Percentiles rank a stretch among this genome's conserved stretches.
These are phyloP conservation scores for Plemyria rubiginata DNA, from an alignment of 2,888 invertebrate genomes.

Conservation along the genomic window DNA sequence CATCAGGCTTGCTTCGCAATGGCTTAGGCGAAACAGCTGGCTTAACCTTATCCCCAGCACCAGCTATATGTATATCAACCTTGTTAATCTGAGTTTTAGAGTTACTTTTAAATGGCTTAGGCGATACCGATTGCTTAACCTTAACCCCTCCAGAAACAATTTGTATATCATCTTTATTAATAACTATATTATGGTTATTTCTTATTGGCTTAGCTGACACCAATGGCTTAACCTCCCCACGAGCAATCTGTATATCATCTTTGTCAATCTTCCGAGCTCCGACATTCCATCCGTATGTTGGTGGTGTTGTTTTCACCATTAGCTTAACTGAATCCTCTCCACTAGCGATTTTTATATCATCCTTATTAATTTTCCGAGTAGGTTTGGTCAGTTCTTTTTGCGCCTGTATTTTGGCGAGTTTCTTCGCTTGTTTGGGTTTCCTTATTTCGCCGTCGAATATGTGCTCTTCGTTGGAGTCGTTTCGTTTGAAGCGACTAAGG, in stretches of 20 bases:
- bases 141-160: conserved; percentile 51
- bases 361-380: conserved; percentile 65
- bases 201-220: background rate
- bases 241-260: conserved; percentile 1
- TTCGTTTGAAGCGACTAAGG: conserved; percentile 44
- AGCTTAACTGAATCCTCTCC: background rate
- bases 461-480: conserved; percentile 33
- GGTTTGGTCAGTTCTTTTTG: conserved; percentile 39
- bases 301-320: background rate
- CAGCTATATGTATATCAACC: conserved; percentile 67
- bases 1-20: conserved; percentile 53
- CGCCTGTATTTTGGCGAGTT: background rate
- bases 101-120: conserved; percentile 10
- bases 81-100: conserved; percentile 58
- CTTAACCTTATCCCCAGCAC: conserved; percentile 36
- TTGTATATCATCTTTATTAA: conserved; percentile 68
- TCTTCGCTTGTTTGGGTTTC: background rate
- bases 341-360: conserved; percentile 63
- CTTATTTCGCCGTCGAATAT: conserved; percentile 30
- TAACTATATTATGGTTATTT: conserved; percentile 48
- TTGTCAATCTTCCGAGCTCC: conserved; percentile 1
- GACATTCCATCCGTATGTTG: background rate
- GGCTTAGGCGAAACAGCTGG: conserved; percentile 31
- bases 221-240: background rate
- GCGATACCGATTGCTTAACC: conserved; percentile 17